Percentiles rank a stretch among this genome's conserved stretches.
Conservation (phyloP, 2,888 invertebrate species). For the Perizoma affinitatum region DNA sequence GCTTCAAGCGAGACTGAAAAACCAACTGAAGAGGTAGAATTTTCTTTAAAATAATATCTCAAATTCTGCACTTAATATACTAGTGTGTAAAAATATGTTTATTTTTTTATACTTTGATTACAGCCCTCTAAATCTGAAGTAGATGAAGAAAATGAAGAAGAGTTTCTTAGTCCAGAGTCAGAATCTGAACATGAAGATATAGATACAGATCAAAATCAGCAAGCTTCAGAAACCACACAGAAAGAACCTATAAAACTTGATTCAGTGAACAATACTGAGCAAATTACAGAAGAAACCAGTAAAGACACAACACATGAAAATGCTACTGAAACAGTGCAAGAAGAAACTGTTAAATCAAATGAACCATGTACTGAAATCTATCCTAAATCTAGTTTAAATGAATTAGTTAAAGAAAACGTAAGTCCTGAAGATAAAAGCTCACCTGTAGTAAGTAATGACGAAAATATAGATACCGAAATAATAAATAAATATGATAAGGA, state of each 20-base stretch:
- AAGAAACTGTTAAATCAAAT: slow-evolving; percentile 21
- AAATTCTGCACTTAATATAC: not conserved
- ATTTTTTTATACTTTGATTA: slow-evolving; percentile 9
- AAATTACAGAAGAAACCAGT: slow-evolving; percentile 13
- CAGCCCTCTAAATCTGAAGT: slow-evolving; percentile 56
- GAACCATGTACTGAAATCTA: slow-evolving; percentile 8
- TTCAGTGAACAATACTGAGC: slow-evolving; percentile 24
- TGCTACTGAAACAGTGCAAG: slow-evolving; percentile 19
- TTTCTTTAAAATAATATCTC: not conserved
- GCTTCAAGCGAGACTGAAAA: slow-evolving; percentile 73
- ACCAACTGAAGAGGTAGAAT: slow-evolving; percentile 49
- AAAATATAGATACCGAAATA: slow-evolving; percentile 26
- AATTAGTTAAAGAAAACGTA: slow-evolving; percentile 20
- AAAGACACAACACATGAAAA: slow-evolving; percentile 14
- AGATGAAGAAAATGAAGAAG: slow-evolving; percentile 78
- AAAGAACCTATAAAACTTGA: slow-evolving; percentile 20
- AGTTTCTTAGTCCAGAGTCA: slow-evolving; percentile 77
- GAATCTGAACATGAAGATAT: slow-evolving; percentile 71
- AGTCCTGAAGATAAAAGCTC: slow-evolving; percentile 25
- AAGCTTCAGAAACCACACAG: slow-evolving; percentile 29
- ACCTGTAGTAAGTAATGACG: slow-evolving; percentile 30
- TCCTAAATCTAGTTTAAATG: slow-evolving; percentile 21
- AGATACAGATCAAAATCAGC: slow-evolving; percentile 44
- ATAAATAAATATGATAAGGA: slow-evolving; percentile 52
- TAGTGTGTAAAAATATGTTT: not conserved